phyloP scores from a whole-genome alignment of 2,113 vertebrate genomes.

The Calonectris borealis region DNA sequence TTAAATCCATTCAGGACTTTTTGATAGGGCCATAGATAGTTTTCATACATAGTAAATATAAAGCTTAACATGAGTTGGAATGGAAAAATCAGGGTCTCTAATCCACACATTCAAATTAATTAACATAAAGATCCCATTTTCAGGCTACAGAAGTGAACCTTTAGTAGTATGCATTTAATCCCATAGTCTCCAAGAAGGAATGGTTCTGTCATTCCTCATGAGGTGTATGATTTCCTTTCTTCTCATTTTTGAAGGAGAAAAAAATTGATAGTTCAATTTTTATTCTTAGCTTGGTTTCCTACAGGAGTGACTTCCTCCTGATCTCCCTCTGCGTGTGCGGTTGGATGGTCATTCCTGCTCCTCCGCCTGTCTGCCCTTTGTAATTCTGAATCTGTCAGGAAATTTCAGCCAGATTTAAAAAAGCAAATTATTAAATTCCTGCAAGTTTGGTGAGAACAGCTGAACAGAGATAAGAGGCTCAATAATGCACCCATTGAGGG shows the following conservation, averaged over 20 bases:
- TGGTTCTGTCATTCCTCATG: neutral
- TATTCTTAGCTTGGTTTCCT: neutral
- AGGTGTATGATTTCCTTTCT: neutral
- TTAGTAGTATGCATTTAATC: neutral
- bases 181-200: neutral
- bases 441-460: neutral
- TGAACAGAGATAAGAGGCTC: neutral
- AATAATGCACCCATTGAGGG: neutral
- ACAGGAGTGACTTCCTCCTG: neutral
- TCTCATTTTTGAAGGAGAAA: neutral
- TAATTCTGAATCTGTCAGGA: neutral
- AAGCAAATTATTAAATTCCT: neutral
- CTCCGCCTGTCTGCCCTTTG: neutral
- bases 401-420: neutral
- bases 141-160: neutral
- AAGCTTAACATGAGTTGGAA: neutral
- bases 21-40: neutral
- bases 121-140: neutral
- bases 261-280: neutral
- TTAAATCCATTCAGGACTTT: neutral
- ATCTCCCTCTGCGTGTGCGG: neutral
- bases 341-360: neutral
- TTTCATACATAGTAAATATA: neutral
- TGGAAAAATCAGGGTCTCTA: neutral
- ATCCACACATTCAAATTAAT: neutral